phyloP scores from a whole-genome alignment of 2,113 vertebrate species.

The human region DNA sequence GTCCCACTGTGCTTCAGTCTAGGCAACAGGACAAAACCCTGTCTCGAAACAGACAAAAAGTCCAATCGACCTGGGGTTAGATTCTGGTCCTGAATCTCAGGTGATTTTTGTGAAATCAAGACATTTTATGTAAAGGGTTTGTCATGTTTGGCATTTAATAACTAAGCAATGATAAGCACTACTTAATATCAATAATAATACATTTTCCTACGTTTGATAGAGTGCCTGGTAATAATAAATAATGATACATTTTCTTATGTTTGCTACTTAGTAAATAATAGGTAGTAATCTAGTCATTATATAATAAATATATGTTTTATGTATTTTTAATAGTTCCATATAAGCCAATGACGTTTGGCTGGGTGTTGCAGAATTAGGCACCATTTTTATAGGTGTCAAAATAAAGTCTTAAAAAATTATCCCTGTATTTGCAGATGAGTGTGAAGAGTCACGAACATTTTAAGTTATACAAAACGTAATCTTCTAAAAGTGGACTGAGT shows the following conservation, averaged over 20 bases:
- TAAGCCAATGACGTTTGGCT: neutral
- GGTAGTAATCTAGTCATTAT: no score
- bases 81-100: accelerated
- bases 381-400: neutral
- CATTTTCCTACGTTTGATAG: neutral
- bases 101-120: neutral
- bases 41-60: no score
- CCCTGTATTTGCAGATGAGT: neutral
- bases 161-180: neutral
- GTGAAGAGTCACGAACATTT: neutral
- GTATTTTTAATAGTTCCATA: neutral
- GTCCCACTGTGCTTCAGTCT: no score
- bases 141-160: neutral
- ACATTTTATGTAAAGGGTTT: neutral
- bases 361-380: neutral
- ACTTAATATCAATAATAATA: neutral
- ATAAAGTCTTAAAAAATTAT: neutral
- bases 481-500: neutral
- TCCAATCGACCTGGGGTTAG: neutral
- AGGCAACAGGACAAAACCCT: no score
- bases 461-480: neutral
- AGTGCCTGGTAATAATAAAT: neutral
- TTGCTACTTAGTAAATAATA: neutral
- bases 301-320: neutral
- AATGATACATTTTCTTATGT: neutral